Conservation (phyloP, 2,888 invertebrate genomes). For the Creontiades dilutus region DNA sequence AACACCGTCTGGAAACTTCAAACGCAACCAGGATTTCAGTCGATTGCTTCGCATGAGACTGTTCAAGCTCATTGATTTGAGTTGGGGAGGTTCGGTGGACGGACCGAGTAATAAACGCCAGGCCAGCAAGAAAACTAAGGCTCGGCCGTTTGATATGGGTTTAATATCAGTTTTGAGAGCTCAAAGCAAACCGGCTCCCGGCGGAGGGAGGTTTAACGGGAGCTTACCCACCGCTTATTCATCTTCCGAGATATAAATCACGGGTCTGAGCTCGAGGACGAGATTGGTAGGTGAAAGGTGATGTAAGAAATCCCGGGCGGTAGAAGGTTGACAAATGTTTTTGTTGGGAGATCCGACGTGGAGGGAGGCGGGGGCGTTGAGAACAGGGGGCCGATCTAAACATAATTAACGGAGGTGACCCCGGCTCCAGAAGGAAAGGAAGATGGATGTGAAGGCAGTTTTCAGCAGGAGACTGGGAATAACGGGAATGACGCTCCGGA, state of each 20-base stretch:
- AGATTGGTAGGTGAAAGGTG: slow-evolving; percentile 31
- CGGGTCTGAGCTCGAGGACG: background rate
- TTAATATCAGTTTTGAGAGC: slow-evolving; percentile 22
- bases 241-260: slow-evolving; percentile 14
- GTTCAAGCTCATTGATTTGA: too few relatives aligned
- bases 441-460: too few relatives aligned
- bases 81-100: background rate
- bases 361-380: too few relatives aligned
- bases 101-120: background rate
- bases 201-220: background rate
- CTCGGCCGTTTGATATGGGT: background rate
- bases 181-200: background rate
- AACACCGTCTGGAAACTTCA: too few relatives aligned
- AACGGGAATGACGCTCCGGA: too few relatives aligned
- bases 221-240: background rate
- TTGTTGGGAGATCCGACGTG: background rate
- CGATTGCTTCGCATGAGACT: too few relatives aligned
- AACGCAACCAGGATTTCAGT: too few relatives aligned
- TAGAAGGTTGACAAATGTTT: slow-evolving; percentile 16
- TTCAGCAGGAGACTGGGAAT: too few relatives aligned
- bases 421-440: too few relatives aligned
- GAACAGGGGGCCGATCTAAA: too few relatives aligned
- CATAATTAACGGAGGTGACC: too few relatives aligned
- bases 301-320: slow-evolving; percentile 2
- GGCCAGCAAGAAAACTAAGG: background rate